Percentiles rank a stretch among this genome's conserved stretches.
These are phyloP conservation scores for Melinaea marsaeus DNA, from an alignment of 2,888 invertebrate genomes.

Conservation along the genomic window DNA sequence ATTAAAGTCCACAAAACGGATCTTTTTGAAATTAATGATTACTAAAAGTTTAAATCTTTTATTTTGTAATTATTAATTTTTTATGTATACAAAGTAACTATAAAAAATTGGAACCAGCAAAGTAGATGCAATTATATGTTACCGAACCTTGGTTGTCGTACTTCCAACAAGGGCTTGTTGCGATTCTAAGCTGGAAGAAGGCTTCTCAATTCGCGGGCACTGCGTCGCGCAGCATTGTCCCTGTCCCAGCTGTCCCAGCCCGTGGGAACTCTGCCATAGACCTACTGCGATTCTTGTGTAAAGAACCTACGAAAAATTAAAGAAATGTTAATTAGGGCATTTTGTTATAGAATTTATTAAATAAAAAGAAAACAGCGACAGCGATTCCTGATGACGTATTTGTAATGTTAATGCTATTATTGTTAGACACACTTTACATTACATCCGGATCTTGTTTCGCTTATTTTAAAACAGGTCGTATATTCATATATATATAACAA, in stretches of 20 bases:
- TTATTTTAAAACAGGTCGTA: too few relatives aligned
- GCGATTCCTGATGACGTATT: too few relatives aligned
- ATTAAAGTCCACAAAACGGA: too few relatives aligned
- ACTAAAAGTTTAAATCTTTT: too few relatives aligned
- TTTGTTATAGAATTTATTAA: too few relatives aligned
- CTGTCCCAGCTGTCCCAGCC: slow-evolving; percentile 73
- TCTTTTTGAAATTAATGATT: too few relatives aligned
- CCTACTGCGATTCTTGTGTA: slow-evolving; percentile 91
- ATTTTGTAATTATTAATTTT: background rate
- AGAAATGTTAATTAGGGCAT: too few relatives aligned
- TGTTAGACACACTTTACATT: too few relatives aligned
- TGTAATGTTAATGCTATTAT: too few relatives aligned
- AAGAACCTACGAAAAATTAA: slow-evolving; percentile 73
- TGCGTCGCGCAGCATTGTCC: slow-evolving; percentile 65
- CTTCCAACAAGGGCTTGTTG: slow-evolving; percentile 56
- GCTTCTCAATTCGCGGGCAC: slow-evolving; percentile 49
- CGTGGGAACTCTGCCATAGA: slow-evolving; percentile 87
- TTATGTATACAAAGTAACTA: background rate
- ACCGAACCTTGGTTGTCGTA: slow-evolving; percentile 56
- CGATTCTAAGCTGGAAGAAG: slow-evolving; percentile 42
- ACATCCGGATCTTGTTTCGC: too few relatives aligned
- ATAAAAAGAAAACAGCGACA: too few relatives aligned
- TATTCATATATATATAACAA: too few relatives aligned
- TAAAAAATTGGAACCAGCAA: background rate
- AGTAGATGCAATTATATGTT: background rate